A percentile compares a stretch with the other conserved stretches of the same genome.
Conservation (phyloP, 2,113 vertebrate genomes). For the rat (Rattus norvegicus) region DNA sequence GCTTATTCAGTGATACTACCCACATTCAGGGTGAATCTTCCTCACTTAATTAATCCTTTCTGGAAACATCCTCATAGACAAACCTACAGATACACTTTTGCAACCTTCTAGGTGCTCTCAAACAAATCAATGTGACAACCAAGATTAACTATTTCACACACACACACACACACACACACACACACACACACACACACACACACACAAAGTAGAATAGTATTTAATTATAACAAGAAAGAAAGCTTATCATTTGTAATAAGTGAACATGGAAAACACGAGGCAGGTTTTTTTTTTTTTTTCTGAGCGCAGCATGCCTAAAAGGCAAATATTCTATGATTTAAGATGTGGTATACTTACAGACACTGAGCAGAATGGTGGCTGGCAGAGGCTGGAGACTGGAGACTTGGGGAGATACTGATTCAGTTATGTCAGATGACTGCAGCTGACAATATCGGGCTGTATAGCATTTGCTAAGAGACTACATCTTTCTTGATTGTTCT, state of each 20-base stretch:
- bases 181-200: not conserved
- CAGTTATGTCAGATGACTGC: not conserved
- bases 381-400: not conserved
- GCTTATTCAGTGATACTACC: not conserved
- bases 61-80: not conserved
- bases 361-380: not conserved
- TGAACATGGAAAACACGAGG: not conserved
- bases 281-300: not conserved
- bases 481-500: not conserved
- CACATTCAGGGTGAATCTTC: not conserved
- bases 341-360: not conserved
- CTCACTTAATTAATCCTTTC: not conserved
- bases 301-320: not conserved
- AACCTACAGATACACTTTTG: not conserved
- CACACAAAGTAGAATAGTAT: not conserved
- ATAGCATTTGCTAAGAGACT: not conserved
- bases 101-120: not conserved
- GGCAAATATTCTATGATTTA: not conserved
- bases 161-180: not conserved
- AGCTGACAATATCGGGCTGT: not conserved
- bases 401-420: not conserved
- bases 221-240: not conserved
- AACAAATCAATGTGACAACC: not conserved
- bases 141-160: not conserved
- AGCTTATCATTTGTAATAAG: not conserved